Evolutionary conservation across 35 echinoderm and acorn worm species (phyloP).

Genomic region (Nesometra sesokonis): DNA sequence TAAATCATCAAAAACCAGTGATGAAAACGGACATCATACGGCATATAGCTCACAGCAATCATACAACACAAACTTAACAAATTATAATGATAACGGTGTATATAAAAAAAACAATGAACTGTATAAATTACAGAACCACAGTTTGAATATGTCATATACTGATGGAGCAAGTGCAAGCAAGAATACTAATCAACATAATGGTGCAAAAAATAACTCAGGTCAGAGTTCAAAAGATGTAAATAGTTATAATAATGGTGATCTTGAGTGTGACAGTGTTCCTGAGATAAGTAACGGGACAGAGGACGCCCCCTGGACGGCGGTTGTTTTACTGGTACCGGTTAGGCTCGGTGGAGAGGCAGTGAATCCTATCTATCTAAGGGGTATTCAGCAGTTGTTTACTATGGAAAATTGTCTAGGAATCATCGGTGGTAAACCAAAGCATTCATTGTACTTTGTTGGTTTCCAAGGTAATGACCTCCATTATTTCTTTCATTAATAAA

Average conservation of each 20-base stretch:
- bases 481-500: not conserved
- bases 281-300: not conserved
- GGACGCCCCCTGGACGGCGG: slow-evolving; percentile 50
- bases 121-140: not conserved
- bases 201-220: not conserved
- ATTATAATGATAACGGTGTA: not conserved
- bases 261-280: not conserved
- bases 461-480: slow-evolving; percentile 82
- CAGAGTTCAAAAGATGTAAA: too few species aligned
- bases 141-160: not conserved
- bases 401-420: slow-evolving; percentile 87
- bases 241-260: not conserved
- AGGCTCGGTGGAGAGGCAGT: slow-evolving; percentile 87
- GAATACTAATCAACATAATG: not conserved
- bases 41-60: not conserved
- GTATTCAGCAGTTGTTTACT: slow-evolving; percentile 75
- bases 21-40: not conserved
- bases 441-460: slow-evolving; percentile 91
- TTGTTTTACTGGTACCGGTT: slow-evolving; percentile 76
- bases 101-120: not conserved
- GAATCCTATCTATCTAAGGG: slow-evolving; percentile 72
- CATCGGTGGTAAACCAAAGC: slow-evolving; percentile 94
- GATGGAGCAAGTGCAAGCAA: not conserved
- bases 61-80: not conserved
- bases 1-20: not conserved